phyloP scores from a whole-genome alignment of 2,113 vertebrate genomes.

The Odocoileus hemionus region DNA sequence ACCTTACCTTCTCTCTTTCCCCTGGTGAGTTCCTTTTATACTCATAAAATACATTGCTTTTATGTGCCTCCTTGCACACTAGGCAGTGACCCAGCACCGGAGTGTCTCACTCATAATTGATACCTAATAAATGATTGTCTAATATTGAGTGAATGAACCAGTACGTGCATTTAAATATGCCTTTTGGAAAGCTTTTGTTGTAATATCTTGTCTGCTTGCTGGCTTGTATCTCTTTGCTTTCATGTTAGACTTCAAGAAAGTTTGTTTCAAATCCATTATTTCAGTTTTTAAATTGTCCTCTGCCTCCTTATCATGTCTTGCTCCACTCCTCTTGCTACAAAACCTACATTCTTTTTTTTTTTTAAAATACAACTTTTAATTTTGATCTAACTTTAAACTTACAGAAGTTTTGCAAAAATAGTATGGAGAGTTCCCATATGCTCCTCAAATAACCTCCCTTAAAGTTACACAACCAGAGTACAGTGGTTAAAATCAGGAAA shows the following conservation, averaged over 20 bases:
- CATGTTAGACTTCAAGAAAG: background rate
- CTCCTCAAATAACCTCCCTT: background rate
- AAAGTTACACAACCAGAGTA: background rate
- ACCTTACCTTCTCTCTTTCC: background rate
- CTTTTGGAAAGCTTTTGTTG: background rate
- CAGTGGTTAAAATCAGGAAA: background rate
- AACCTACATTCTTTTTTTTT: background rate
- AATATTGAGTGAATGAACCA: background rate
- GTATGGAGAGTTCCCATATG: background rate
- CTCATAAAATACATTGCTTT: background rate
- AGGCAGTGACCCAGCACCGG: background rate
- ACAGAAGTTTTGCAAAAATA: constrained; percentile 1
- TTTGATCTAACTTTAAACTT: constrained; percentile 40
- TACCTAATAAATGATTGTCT: background rate
- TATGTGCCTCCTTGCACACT: background rate
- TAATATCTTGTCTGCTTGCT: background rate
- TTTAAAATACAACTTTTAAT: background rate
- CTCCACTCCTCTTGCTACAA: background rate
- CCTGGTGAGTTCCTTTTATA: background rate
- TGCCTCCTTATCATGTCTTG: background rate
- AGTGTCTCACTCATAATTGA: background rate
- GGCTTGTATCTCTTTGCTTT: background rate
- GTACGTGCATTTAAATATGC: background rate
- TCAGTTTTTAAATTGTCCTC: background rate
- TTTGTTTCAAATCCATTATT: background rate